phyloP scores from a whole-genome alignment of 2,113 vertebrate species.

The Rostratula benghalensis region DNA sequence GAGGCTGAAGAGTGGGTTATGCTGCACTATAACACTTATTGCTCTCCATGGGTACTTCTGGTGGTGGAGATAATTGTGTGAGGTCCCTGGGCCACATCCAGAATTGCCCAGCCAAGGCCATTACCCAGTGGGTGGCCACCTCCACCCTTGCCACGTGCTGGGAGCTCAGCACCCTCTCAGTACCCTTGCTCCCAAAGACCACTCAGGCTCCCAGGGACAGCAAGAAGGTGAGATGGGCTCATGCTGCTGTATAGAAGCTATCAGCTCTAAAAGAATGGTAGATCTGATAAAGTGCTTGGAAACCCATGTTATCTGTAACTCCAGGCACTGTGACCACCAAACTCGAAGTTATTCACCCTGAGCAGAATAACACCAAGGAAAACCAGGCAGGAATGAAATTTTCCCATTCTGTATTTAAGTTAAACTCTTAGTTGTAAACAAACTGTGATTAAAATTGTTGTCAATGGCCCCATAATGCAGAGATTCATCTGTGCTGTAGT shows the following conservation, averaged over 20 bases:
- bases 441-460: neutral
- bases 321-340: neutral
- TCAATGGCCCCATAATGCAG: neutral
- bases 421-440: neutral
- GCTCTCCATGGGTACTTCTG: neutral
- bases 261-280: neutral
- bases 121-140: neutral
- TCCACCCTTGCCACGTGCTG: neutral
- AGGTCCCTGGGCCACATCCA: neutral
- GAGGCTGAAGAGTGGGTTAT: conserved; percentile 1
- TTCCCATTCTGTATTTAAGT: neutral
- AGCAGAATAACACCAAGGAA: neutral
- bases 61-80: neutral
- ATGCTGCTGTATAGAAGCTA: neutral
- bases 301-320: neutral
- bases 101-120: neutral
- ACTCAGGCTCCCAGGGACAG: neutral
- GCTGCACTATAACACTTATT: neutral
- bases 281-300: neutral
- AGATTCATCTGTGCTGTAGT: neutral
- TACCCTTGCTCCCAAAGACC: neutral
- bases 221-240: neutral
- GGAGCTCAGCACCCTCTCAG: neutral
- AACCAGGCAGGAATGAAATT: neutral
- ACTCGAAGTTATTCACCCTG: neutral